Conservation (phyloP, 2,888 invertebrate species). For the Teinopalpus imperialis region DNA sequence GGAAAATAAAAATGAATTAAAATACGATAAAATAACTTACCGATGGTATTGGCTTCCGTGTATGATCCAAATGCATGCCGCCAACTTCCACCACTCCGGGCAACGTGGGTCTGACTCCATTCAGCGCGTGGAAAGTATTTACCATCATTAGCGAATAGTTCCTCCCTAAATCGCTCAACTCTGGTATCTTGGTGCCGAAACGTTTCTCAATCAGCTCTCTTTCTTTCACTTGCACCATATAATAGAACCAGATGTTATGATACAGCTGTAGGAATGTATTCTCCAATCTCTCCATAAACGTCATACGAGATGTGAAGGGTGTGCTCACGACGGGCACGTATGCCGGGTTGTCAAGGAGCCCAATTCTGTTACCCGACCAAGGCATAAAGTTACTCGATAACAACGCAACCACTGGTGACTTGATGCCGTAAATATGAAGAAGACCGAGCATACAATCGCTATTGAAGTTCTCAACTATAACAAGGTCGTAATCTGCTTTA, state of each 20-base stretch:
- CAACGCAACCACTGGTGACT: conserved; percentile 80
- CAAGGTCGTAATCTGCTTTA: conserved; percentile 81
- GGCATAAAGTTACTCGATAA: conserved; percentile 82
- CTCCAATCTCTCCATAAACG: conserved; percentile 71
- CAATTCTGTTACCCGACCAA: conserved; percentile 72
- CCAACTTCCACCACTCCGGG: conserved; percentile 78
- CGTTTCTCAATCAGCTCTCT: conserved; percentile 43
- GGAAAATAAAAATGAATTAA: no score
- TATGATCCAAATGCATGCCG: conserved; percentile 65
- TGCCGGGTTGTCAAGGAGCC: conserved; percentile 72
- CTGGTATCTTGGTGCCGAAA: conserved; percentile 60
- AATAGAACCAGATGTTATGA: conserved; percentile 53
- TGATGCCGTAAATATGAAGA: conserved; percentile 39
- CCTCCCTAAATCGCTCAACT: conserved; percentile 60
- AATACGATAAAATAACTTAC: conserved; percentile 36
- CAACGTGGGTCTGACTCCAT: conserved; percentile 66
- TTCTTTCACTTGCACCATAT: conserved; percentile 36
- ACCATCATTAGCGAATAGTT: conserved; percentile 71
- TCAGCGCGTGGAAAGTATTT: conserved; percentile 78
- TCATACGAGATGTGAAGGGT: conserved; percentile 69
- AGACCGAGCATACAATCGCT: conserved; percentile 80
- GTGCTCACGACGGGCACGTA: conserved; percentile 79
- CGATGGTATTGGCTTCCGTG: conserved; percentile 48
- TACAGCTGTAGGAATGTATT: conserved; percentile 53
- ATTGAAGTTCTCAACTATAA: conserved; percentile 84